A percentile compares a stretch with the other conserved stretches of the same genome.
Evolutionary conservation across 1,140 invertebrate species (phyloP).

Genomic region (Drosophila azteca): DNA sequence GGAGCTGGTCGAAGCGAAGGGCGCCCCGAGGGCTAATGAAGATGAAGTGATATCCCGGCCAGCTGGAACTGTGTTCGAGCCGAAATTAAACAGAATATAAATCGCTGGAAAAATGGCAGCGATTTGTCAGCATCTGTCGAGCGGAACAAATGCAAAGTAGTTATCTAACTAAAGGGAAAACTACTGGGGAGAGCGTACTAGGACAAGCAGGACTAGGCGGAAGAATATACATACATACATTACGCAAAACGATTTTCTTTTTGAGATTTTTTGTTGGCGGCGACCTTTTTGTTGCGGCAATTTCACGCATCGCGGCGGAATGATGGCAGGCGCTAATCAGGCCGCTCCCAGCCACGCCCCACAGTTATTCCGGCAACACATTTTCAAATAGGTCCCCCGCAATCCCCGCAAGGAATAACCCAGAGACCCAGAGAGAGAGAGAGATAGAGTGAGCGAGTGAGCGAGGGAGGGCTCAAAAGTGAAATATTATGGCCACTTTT

Average conservation of each 20-base stretch:
- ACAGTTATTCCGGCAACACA: conserved; percentile 45
- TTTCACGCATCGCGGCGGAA: conserved; percentile 76
- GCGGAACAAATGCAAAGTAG: conserved; percentile 78
- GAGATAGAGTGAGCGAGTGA: conserved; percentile 4
- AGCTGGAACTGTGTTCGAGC: conserved; percentile 47
- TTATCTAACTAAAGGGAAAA: conserved; percentile 36
- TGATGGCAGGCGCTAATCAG: conserved; percentile 76
- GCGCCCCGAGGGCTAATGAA: conserved; percentile 60
- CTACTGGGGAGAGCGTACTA: conserved; percentile 1
- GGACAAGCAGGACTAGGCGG: conserved; percentile 3
- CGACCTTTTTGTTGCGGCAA: conserved; percentile 40
- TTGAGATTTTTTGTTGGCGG: conserved; percentile 27
- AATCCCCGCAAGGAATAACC: background rate
- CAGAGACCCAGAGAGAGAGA: conserved; percentile 1
- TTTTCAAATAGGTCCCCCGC: conserved; percentile 43
- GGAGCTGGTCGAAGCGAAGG: background rate
- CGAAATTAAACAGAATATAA: conserved; percentile 81
- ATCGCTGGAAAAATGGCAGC: conserved; percentile 75
- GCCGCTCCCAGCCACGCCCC: conserved; percentile 68
- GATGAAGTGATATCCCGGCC: conserved; percentile 70
- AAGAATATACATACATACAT: background rate
- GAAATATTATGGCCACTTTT: conserved; percentile 82
- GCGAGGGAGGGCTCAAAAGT: conserved; percentile 38
- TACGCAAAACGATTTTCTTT: conserved; percentile 30
- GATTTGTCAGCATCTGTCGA: conserved; percentile 74